A percentile compares a stretch with the other conserved stretches of the same genome.
Evolutionary conservation across 2,888 invertebrate genomes (phyloP).

Genomic region (Aphidoletes aphidimyza): DNA sequence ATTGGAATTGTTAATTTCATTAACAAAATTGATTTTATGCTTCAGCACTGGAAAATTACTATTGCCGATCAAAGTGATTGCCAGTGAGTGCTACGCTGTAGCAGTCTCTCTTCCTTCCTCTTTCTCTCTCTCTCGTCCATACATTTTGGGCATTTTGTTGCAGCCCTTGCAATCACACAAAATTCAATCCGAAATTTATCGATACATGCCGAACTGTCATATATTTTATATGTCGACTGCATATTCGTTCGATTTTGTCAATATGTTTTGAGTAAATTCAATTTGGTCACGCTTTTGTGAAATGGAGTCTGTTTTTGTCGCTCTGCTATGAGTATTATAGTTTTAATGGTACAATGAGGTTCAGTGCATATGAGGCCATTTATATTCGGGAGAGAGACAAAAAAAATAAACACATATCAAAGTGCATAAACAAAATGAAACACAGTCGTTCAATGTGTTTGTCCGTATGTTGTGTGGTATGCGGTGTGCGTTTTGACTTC

Average conservation of each 20-base stretch:
- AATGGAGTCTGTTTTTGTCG: conserved; percentile 28
- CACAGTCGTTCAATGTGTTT: too few relatives aligned
- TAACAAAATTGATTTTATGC: conserved; percentile 49
- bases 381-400: conserved; percentile 13
- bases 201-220: conserved; percentile 38
- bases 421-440: conserved; percentile 41
- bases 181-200: background rate
- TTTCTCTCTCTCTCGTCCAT: too few relatives aligned
- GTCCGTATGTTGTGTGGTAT: background rate
- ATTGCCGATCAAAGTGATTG: background rate
- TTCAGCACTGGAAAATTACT: conserved; percentile 5
- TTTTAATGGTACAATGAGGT: too few relatives aligned
- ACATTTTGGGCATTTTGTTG: background rate
- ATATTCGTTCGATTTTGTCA: background rate
- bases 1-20: conserved; percentile 47
- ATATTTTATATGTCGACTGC: background rate
- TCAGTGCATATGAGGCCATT: conserved; percentile 11
- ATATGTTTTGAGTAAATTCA: conserved; percentile 46
- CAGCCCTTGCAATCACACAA: background rate
- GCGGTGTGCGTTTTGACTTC: background rate
- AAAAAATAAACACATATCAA: conserved; percentile 40
- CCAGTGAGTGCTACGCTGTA: too few relatives aligned
- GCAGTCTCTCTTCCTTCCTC: too few relatives aligned
- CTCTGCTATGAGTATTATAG: background rate
- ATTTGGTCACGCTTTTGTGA: conserved; percentile 48